Evolutionary conservation across 1,140 invertebrate species (phyloP), one percentile per base, ranked within the genome.

Genomic region (Halotydeus destructor): DNA sequence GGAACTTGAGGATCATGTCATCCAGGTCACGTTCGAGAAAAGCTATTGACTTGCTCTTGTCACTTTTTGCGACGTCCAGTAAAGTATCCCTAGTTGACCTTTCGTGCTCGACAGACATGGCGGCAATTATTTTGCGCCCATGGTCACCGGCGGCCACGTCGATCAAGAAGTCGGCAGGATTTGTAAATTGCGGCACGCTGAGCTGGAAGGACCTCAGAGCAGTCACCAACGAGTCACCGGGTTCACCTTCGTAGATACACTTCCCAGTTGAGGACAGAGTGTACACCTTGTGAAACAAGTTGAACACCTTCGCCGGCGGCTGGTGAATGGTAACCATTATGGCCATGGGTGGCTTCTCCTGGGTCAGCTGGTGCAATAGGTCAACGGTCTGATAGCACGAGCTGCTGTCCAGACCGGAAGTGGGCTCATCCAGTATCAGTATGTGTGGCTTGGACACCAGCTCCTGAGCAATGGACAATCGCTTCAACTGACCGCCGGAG

Each of bases 391-490:
- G 81, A 43, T 76, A 75, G 42, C 79, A 82, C 3, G 78, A 72
- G 5, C 75, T 71, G 50, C 78, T 84, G 59, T 89, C 83, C 44
- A 88, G 58, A 24, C 83, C 83, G 50, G 81, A 33, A 23, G 86
- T 94, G 1, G 86, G 85, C 57, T 96, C 88, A 55, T 96, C 88
- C 55, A 93, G 89, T 60, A 91, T 91, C 78, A 96, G 85, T 19
- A 94, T 74, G 30, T 85, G 83, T 9, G 88, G 88, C 63, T 93
- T 94, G 59, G 85, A 93, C 41, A 94, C 71, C 36, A 96, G 61
- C 62, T 94, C 86, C 41, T 91, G 63, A n/a, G 88, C 85, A 50
- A 94, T 88, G 2, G 85, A 86, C 31, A 94, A 61, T 38, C 88
- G 69, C 58, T 93, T 94, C 40, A 79, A 68, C 62, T 94, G 85